Evolutionary conservation across 2,113 vertebrate genomes (phyloP), one percentile per base, ranked within the genome.

Genomic region (Cyphomyrus discorhynchus): DNA sequence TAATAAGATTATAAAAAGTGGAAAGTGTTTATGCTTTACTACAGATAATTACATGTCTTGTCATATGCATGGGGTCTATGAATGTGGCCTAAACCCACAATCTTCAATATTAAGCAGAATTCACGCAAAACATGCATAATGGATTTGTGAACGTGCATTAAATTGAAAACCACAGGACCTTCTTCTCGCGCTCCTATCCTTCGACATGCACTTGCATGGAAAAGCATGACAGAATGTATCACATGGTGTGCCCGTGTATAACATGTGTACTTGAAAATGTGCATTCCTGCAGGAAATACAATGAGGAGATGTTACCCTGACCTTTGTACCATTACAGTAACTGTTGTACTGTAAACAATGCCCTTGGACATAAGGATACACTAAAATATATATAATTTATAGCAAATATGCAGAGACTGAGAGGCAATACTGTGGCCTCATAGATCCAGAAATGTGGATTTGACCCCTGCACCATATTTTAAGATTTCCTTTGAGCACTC

Each of bases 1-100:
- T 95, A 96, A 95, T 95, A 91, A 95, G 95, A 95, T 96, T 95
- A 96, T 90, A 93, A 95, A 93, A 95, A 93, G 94, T 91, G 92
- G 91, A 93, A 92, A 93, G 90, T 96, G 93, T 95, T 95, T 94
- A 93, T 93, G 94, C 94, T 94, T 93, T 92, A 92, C 94, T 92
- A 92, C 80, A 92, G 94, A 95, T 95, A 94, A 95, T 96, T 95
- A 94, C 92, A 93, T 88, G 91, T 93, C 93, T 95, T 89, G 90
- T 95, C 93, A 94, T 93, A 92, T 92, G 35, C 90, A 56, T 90
- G 89, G 86, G 89, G 74, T 91, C 93, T 92, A 90, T 88, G 93
- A 93, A 94, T 94, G 92, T 92, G 91, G 92, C 92, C 27, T 87
- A 90, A 92, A 92, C 92, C 90, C 89, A 90, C 92, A 93, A 90